Base-by-base conservation (phyloP, 1,140 invertebrate genomes). In the Brachionus calyciflorus region DNA sequence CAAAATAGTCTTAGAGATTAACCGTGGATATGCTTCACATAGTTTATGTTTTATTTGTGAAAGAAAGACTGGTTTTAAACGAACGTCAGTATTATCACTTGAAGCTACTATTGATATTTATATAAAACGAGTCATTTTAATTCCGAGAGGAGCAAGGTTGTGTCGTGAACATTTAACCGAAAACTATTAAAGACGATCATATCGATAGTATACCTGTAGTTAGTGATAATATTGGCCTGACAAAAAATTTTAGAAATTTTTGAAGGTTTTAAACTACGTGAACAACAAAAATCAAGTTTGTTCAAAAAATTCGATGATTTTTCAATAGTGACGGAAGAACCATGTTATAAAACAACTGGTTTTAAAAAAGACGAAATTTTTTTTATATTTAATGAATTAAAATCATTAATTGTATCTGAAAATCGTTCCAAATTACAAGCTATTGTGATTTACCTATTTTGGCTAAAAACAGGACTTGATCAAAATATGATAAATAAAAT, bases 401-500 rank as follows among this genome's bases (percentile, higher is more conserved):
- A 55, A 55, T 55, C 21, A 26, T 55, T 55, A 55, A 55, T 55
- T 55, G 19, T 24, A 26, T 55, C 51, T 55, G 21, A 55, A 55
- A 55, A 55, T 26, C 51, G 51, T 55, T 26, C 51, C 14, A 55
- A 55, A 55, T 28, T 55, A 24, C 51, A 55, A 55, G 51, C 51
- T 28, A 55, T 55, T 28, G 51, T 28, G 26, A 55, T 55, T 26
- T 55, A 55, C 26, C 26, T n/a, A n/a, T n/a, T n/a, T n/a, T n/a
- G n/a, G n/a, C n/a, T n/a, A n/a, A n/a, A n/a, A n/a, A n/a, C n/a
- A n/a, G n/a, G n/a, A n/a, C n/a, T n/a, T n/a, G n/a, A n/a, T n/a
- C n/a, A n/a, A n/a, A n/a, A n/a, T n/a, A n/a, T n/a, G n/a, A n/a
- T n/a, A n/a, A n/a, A n/a, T n/a, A n/a, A n/a, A n/a, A n/a, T n/a